Base-by-base conservation (phyloP, 2,797 vertebrate genomes). In the Spatula versicolor region DNA sequence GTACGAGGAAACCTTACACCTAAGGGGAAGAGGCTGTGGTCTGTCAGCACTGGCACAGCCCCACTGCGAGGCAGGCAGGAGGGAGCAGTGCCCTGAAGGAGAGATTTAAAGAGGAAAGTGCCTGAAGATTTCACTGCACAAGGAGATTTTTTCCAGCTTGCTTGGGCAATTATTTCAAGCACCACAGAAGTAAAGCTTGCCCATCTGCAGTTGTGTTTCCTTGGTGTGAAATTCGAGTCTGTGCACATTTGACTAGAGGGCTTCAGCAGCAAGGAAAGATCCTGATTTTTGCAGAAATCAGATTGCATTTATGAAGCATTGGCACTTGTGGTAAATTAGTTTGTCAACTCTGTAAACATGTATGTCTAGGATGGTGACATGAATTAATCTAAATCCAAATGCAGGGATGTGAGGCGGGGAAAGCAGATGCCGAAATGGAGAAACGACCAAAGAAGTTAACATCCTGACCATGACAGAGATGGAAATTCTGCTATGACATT, bases 381-480 rank as follows among this genome's bases (percentile, higher is more conserved):
- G 78, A 88, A 82, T 39, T 46, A 50, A 48, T 35, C 54, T 19
- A 18, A 83, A 73, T 56, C 37, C 72, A 50, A 22, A 6, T 15
- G 31, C 30, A 68, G 37, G 50, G 55, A 16, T 6, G 3, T 14
- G 80, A 43, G 6, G n/a, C 1, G 9, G 31, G 52, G 39, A 79
- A 66, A 76, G 46, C 20, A 86, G 87, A 28, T 45, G 41, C 46
- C 37, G 28, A 81, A 54, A 45, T n/a, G 43, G 46, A 87, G 33
- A 60, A 86, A 76, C 9, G 25, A 45, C 39, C 39, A 9, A 76
- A 55, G 43, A 46, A 67, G 8, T 54, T 14, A 26, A 17, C 33
- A 46, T 33, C n/a, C 11, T 73, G 37, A 9, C 39, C 0, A 1
- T 30, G 62, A 43, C 0, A 35, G 58, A 30, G 18, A 30, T 48